These are phyloP conservation scores for Oreochromis tanganicae DNA, from an alignment of 2,113 vertebrate species.

Conservation along the genomic window DNA sequence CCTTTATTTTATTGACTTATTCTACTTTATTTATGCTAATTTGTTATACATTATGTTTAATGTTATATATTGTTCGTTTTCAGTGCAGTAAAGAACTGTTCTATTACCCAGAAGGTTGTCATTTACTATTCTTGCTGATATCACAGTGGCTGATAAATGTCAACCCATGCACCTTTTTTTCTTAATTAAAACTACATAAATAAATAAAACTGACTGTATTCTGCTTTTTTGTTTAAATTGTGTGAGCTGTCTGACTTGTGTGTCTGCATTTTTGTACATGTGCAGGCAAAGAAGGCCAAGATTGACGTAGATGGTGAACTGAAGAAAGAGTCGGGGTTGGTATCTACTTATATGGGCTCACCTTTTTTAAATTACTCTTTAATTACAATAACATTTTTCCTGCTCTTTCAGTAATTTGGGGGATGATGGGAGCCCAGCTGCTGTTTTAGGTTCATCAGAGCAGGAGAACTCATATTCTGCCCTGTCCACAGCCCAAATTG, in stretches of 20 bases:
- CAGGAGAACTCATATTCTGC: slow-evolving; percentile 52
- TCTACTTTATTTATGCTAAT: neutral
- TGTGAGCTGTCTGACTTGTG: neutral
- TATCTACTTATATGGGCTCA: neutral
- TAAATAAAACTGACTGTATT: neutral
- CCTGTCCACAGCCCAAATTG: slow-evolving; percentile 45
- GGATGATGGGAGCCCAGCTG: slow-evolving; percentile 32
- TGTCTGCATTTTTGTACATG: neutral
- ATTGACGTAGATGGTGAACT: slow-evolving; percentile 51
- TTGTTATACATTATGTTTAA: neutral
- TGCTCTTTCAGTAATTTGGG: slow-evolving; percentile 19
- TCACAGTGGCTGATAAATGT: neutral
- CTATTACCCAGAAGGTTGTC: neutral
- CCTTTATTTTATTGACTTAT: neutral
- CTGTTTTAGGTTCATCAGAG: slow-evolving; percentile 43
- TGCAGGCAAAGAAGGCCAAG: slow-evolving; percentile 74
- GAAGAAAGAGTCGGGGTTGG: slow-evolving; percentile 61
- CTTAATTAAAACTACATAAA: neutral
- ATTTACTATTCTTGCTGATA: neutral
- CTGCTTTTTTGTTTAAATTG: neutral
- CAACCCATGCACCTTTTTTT: neutral
- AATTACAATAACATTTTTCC: neutral
- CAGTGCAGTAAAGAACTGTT: neutral
- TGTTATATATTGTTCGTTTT: neutral
- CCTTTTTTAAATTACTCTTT: neutral